Conservation (phyloP, 1,140 invertebrate species). For the Ceratoteleas bidentatus region DNA sequence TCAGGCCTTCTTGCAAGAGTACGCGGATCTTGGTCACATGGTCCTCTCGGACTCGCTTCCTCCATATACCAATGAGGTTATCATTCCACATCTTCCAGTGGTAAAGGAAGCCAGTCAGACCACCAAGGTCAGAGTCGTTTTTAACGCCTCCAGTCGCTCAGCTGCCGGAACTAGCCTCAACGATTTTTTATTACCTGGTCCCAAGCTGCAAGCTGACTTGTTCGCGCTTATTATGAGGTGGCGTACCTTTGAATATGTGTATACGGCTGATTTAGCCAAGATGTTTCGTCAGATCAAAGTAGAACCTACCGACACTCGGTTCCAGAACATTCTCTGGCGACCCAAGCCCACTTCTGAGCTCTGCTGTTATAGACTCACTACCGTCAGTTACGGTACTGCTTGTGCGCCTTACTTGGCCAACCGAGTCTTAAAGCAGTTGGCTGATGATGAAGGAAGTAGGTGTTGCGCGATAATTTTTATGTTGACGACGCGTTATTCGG, state of each 20-base stretch:
- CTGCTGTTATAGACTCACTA: neutral
- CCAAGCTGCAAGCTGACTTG: neutral
- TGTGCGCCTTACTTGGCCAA: neutral
- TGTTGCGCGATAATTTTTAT: neutral
- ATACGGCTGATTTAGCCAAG: neutral
- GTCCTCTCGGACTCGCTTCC: neutral
- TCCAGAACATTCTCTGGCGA: constrained; percentile 1
- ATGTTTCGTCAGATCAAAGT: constrained; percentile 8
- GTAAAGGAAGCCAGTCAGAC: constrained; percentile 5
- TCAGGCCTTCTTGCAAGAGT: neutral
- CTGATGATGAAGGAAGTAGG: neutral
- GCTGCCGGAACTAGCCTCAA: neutral
- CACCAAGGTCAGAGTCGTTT: constrained; percentile 18
- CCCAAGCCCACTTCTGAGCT: neutral
- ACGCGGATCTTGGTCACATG: neutral
- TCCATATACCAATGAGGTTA: neutral
- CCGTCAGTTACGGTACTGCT: constrained; percentile 1
- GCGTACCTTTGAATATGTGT: neutral
- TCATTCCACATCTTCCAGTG: constrained; percentile 51
- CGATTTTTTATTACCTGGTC: constrained; percentile 1
- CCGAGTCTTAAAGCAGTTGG: neutral
- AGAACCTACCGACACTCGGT: neutral
- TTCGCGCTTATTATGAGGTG: neutral
- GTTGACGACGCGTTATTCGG: constrained; percentile 5
- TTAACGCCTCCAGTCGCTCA: constrained; percentile 24